These are phyloP conservation scores for Aplysina aerophoba DNA, from an alignment of 37 sponge, comb jelly and placozoan species.

Conservation along the genomic window DNA sequence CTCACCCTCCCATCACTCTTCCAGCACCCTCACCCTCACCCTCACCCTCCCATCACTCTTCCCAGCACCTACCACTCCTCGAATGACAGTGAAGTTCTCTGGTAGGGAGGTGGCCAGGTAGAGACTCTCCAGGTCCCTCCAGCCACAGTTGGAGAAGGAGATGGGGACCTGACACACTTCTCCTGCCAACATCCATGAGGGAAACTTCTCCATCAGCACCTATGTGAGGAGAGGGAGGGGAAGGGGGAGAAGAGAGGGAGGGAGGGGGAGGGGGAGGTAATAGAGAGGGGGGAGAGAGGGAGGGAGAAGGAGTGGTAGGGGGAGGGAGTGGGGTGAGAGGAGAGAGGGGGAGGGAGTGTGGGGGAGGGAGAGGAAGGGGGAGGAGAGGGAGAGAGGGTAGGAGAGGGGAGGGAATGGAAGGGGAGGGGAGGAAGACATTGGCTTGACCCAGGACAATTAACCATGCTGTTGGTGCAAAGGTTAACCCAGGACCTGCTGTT, in stretches of 20 bases:
- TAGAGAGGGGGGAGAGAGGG: neutral
- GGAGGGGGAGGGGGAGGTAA: neutral
- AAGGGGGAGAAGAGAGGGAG: neutral
- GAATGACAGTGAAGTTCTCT: slow-evolving; percentile 35
- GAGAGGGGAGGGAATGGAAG: too few species aligned
- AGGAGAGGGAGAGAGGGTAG: neutral
- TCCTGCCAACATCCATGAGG: slow-evolving; percentile 46
- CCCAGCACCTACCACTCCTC: neutral
- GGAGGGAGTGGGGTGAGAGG: neutral
- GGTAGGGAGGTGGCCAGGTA: slow-evolving; percentile 49
- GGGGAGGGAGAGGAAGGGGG: neutral
- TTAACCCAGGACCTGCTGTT: too few species aligned
- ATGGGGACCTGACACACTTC: slow-evolving; percentile 54
- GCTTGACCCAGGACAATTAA: too few species aligned
- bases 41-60: neutral
- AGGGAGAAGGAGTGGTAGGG: neutral
- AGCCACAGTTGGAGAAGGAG: slow-evolving; percentile 64
- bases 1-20: too few species aligned
- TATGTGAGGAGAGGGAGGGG: neutral
- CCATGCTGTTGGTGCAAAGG: too few species aligned
- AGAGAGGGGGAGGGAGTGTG: neutral
- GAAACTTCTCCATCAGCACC: slow-evolving; percentile 30
- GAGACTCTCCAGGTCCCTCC: slow-evolving; percentile 55
- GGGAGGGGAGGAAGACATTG: too few species aligned
- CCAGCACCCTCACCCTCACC: too few species aligned